Conservation (phyloP, 2,113 vertebrate genomes). For the Indicator maculatus region DNA sequence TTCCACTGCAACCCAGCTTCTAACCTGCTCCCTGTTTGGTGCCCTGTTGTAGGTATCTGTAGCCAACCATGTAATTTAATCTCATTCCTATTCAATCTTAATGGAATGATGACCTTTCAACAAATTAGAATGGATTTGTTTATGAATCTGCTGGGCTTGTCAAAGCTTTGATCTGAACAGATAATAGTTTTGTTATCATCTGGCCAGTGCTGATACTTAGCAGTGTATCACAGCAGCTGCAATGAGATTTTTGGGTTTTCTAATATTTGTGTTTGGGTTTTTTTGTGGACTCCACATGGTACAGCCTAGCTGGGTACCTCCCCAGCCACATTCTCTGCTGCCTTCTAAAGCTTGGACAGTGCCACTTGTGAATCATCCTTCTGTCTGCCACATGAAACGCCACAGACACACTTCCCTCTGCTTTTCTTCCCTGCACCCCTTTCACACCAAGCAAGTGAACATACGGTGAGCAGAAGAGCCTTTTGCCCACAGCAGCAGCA, state of each 20-base stretch:
- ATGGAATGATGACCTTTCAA: conserved; percentile 63
- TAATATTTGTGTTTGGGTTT: background rate
- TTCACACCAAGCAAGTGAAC: background rate
- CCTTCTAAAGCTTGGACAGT: background rate
- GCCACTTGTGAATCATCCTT: background rate
- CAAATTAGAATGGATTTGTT: conserved; percentile 66
- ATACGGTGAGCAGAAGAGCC: background rate
- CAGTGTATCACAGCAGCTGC: background rate
- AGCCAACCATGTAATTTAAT: conserved; percentile 53
- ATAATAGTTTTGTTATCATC: conserved; percentile 50
- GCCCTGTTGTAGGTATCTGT: conserved; percentile 9
- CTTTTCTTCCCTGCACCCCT: background rate
- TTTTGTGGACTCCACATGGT: background rate
- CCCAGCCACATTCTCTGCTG: background rate
- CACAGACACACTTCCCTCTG: background rate
- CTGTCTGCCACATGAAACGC: background rate
- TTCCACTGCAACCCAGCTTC: background rate
- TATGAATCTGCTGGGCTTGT: conserved; percentile 47
- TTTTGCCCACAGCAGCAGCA: background rate
- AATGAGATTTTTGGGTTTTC: background rate
- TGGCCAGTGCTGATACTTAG: background rate
- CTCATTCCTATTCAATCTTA: conserved; percentile 51
- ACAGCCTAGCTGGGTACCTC: background rate
- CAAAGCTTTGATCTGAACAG: conserved; percentile 47
- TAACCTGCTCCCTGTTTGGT: background rate